These are phyloP conservation scores for Stenodema calcarata DNA, from an alignment of 2,888 invertebrate species.

Conservation along the genomic window DNA sequence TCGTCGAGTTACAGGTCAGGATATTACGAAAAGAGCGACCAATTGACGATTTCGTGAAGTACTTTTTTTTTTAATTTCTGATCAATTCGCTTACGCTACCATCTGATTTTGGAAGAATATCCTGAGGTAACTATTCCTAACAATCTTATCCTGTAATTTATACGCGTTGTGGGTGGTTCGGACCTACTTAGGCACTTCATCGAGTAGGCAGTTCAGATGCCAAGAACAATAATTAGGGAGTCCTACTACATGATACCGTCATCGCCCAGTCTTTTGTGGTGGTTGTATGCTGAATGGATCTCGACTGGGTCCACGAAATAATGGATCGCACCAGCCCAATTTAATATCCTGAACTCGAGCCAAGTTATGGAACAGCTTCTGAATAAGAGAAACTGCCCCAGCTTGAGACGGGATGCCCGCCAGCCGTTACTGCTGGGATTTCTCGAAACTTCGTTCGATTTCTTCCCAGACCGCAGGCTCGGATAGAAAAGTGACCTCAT, in stretches of 20 bases:
- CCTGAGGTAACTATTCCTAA: no score
- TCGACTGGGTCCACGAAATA: not conserved
- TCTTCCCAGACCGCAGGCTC: not conserved
- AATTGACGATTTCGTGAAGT: no score
- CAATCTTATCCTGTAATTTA: no score
- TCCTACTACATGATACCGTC: not conserved
- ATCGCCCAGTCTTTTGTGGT: not conserved
- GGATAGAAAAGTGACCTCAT: not conserved
- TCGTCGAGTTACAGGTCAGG: no score
- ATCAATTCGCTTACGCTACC: no score
- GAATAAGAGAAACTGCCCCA: not conserved
- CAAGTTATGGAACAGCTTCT: not conserved
- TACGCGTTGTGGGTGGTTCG: no score
- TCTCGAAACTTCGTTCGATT: not conserved
- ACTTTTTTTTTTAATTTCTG: no score
- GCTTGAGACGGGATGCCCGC: not conserved
- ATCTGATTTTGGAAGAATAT: no score
- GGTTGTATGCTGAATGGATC: not conserved
- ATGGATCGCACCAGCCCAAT: not conserved
- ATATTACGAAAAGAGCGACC: no score
- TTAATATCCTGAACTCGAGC: conserved; percentile 2
- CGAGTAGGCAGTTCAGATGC: no score
- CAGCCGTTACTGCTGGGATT: not conserved
- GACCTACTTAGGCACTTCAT: no score
- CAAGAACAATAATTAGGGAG: not conserved